Percentiles rank a stretch among this genome's conserved stretches.
Evolutionary conservation across 2,113 vertebrate species (phyloP).

Genomic region (Crocuta crocuta): DNA sequence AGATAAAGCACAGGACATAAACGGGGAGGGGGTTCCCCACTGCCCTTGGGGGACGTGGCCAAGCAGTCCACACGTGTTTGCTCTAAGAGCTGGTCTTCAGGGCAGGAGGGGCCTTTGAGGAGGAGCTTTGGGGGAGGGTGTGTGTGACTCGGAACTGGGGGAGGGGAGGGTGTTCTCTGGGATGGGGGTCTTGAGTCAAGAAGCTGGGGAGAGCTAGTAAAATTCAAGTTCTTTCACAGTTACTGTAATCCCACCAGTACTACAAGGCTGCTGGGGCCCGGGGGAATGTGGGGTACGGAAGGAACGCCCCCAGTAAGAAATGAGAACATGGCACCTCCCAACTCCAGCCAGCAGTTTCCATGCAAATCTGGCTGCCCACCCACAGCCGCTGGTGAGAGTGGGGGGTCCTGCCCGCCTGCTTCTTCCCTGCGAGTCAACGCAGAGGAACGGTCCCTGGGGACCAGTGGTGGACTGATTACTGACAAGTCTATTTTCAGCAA

Average conservation of each 20-base stretch:
- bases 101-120: too few species aligned
- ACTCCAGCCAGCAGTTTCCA: not conserved
- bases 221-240: not conserved
- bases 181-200: not conserved
- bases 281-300: not conserved
- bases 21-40: fast-evolving
- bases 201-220: not conserved
- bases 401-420: not conserved
- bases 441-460: not conserved
- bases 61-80: not conserved
- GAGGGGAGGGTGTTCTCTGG: not conserved
- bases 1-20: not conserved
- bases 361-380: not conserved
- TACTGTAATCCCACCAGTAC: not conserved
- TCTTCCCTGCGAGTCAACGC: not conserved
- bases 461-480: fast-evolving
- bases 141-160: too few species aligned
- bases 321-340: fast-evolving
- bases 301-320: not conserved
- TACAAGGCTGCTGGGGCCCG: not conserved
- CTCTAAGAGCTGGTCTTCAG: not conserved
- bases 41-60: fast-evolving
- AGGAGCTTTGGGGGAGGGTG: not conserved
- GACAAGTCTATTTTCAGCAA: not conserved
- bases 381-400: fast-evolving